phyloP scores from a whole-genome alignment of 2,888 invertebrate species.

The Neelides folsomi region DNA sequence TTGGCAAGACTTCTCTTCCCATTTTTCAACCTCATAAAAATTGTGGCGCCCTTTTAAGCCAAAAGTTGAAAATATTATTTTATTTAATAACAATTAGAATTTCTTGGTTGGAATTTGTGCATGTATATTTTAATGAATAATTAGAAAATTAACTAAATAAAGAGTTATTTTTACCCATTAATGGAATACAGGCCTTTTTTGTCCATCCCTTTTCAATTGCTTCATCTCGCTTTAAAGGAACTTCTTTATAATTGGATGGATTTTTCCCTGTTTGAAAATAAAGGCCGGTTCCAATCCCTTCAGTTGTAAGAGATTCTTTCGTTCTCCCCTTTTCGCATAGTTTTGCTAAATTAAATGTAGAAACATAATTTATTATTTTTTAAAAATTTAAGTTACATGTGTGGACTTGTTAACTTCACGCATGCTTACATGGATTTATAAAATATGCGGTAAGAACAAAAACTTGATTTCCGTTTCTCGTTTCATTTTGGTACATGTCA shows the following conservation, averaged over 20 bases:
- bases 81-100: background rate
- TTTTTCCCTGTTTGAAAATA: slow-evolving; percentile 22
- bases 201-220: slow-evolving; percentile 17
- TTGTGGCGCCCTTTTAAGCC: slow-evolving; percentile 12
- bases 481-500: slow-evolving; percentile 23
- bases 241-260: slow-evolving; percentile 6
- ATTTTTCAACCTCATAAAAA: slow-evolving; percentile 14
- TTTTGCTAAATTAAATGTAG: no score
- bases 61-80: background rate
- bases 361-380: no score
- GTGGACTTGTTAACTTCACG: no score
- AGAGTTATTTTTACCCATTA: slow-evolving; percentile 24
- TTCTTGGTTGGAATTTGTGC: background rate
- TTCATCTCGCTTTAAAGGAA: slow-evolving; percentile 12
- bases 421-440: slow-evolving; percentile 21
- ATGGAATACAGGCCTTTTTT: slow-evolving; percentile 21
- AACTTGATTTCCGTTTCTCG: slow-evolving; percentile 9
- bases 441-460: slow-evolving; percentile 25
- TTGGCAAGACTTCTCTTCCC: slow-evolving; percentile 13
- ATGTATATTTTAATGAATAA: background rate
- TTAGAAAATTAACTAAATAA: background rate
- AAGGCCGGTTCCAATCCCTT: slow-evolving; percentile 24
- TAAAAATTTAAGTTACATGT: no score
- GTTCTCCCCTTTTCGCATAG: slow-evolving; percentile 20
- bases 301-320: slow-evolving; percentile 1